Percentiles rank a stretch among this genome's conserved stretches.
Evolutionary conservation across 1,140 invertebrate species (phyloP).

Genomic region (Eueides isabella): DNA sequence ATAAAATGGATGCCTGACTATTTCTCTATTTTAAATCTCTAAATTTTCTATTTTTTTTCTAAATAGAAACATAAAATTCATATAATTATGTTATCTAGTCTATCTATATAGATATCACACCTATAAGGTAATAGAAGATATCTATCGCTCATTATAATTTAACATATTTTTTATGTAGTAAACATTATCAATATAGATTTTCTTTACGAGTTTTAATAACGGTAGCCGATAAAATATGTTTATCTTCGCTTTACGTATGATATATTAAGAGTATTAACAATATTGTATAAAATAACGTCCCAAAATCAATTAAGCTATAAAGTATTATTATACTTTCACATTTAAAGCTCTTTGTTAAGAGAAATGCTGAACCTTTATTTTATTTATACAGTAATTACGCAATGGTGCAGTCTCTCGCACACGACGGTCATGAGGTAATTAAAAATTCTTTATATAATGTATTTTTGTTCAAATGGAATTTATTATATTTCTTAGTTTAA

Average conservation of each 20-base stretch:
- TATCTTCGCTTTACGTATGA: neutral
- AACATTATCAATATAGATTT: neutral
- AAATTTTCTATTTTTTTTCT: too few species aligned
- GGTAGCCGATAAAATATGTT: neutral
- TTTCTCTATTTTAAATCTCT: too few species aligned
- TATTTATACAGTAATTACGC: slow-evolving; percentile 91
- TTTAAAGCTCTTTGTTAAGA: neutral
- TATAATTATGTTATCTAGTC: too few species aligned
- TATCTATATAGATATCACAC: too few species aligned
- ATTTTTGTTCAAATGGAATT: neutral
- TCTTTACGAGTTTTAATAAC: slow-evolving; percentile 7
- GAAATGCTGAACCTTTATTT: slow-evolving; percentile 11
- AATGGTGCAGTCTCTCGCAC: slow-evolving; percentile 93
- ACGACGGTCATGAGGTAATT: slow-evolving; percentile 91
- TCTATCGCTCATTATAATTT: neutral
- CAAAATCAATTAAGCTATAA: neutral
- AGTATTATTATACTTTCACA: neutral
- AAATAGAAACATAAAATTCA: too few species aligned
- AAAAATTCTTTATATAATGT: slow-evolving; percentile 13
- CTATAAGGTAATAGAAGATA: neutral
- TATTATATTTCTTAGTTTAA: neutral
- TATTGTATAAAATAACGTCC: neutral
- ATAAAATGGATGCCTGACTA: too few species aligned
- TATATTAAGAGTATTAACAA: neutral
- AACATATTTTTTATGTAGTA: neutral